Evolutionary conservation across 2,113 vertebrate genomes (phyloP).

Genomic region (Potamarius usumacintae): DNA sequence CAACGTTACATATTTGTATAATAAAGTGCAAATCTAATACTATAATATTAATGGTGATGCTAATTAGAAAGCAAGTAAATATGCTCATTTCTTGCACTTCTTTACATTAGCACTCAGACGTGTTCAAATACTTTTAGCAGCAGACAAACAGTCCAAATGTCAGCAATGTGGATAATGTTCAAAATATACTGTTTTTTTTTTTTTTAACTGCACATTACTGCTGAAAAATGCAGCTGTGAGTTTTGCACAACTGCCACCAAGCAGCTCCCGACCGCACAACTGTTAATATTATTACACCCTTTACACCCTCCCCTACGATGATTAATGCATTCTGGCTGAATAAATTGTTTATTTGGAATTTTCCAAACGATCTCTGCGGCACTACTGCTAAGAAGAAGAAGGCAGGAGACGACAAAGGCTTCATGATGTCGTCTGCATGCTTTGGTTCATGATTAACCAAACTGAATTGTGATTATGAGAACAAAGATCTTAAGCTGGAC

Average conservation of each 20-base stretch:
- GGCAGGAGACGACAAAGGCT: constrained; percentile 13
- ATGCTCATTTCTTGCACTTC: background rate
- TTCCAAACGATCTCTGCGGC: background rate
- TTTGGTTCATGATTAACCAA: background rate
- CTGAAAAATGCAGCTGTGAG: background rate
- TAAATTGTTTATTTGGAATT: background rate
- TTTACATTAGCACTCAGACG: background rate
- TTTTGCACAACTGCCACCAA: background rate
- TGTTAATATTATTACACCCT: background rate
- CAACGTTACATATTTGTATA: too few species aligned
- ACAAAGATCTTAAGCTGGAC: constrained; percentile 32
- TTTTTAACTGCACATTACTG: background rate
- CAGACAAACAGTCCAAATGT: background rate
- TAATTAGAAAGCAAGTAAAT: background rate
- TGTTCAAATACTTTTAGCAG: background rate
- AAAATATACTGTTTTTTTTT: background rate
- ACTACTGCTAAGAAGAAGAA: constrained; percentile 3
- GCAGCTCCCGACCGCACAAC: background rate
- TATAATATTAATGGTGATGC: too few species aligned
- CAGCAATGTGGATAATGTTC: background rate
- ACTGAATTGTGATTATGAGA: constrained; percentile 15
- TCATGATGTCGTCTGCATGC: constrained; percentile 31
- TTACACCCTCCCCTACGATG: background rate
- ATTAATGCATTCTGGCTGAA: background rate
- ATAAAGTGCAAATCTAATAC: too few species aligned